These are phyloP conservation scores for Encarsia formosa DNA, from an alignment of 2,888 invertebrate genomes.

Conservation along the genomic window DNA sequence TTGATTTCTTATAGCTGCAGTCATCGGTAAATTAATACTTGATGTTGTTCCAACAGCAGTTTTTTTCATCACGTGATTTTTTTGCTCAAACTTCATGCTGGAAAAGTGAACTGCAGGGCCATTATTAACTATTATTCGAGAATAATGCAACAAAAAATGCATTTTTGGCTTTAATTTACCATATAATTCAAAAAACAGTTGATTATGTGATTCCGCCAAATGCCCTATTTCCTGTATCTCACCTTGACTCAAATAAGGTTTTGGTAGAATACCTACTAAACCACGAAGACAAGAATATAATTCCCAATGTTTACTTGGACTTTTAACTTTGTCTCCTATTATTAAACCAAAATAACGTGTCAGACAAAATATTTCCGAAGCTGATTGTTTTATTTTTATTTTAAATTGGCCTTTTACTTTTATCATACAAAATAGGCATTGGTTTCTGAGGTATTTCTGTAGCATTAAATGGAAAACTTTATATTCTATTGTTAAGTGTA, in stretches of 20 bases:
- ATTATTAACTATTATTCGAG: neutral
- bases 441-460: conserved; percentile 15
- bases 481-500: conserved; percentile 7
- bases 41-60: neutral
- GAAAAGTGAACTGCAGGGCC: neutral
- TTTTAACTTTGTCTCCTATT: conserved; percentile 5
- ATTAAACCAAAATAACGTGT: conserved; percentile 19
- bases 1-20: neutral
- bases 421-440: conserved; percentile 2
- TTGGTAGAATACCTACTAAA: neutral
- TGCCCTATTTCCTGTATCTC: neutral
- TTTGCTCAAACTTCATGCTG: neutral
- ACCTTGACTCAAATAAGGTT: neutral
- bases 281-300: neutral
- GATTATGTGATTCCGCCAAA: neutral
- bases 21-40: conserved; percentile 1
- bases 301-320: neutral
- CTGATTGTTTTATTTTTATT: conserved; percentile 19
- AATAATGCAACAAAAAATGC: conserved; percentile 1
- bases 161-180: neutral
- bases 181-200: neutral
- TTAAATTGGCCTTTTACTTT: neutral
- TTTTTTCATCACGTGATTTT: neutral
- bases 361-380: conserved; percentile 21
- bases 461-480: conserved; percentile 6